phyloP scores from a whole-genome alignment of 2,888 invertebrate species.

The Trissonchulus sp. region DNA sequence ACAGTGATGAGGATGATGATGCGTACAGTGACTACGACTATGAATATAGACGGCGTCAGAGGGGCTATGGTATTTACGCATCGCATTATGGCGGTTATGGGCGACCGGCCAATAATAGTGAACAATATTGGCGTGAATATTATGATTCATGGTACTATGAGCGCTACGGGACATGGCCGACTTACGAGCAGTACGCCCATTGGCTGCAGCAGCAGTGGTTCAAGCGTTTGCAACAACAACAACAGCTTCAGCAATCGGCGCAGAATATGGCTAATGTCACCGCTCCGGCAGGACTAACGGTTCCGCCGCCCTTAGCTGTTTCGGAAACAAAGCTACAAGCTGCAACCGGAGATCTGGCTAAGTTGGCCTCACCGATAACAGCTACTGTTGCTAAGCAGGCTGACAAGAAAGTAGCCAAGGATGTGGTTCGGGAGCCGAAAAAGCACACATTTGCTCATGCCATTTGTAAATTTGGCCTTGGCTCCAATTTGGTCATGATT shows the following conservation, averaged over 20 bases:
- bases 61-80: not conserved
- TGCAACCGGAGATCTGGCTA: not conserved
- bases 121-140: conserved; percentile 17
- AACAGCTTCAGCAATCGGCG: not conserved
- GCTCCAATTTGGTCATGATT: not conserved
- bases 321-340: not conserved
- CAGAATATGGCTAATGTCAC: not conserved
- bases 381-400: too few species aligned
- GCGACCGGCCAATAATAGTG: not conserved
- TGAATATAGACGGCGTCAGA: not conserved
- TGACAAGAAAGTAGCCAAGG: too few species aligned
- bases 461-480: not conserved
- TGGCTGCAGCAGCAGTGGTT: conserved; percentile 22
- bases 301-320: too few species aligned
- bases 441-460: conserved; percentile 16
- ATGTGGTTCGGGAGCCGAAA: not conserved
- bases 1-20: conserved; percentile 15
- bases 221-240: not conserved
- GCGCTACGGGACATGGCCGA: not conserved
- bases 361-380: not conserved
- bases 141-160: conserved; percentile 7
- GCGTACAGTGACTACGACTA: not conserved
- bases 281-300: not conserved
- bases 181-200: conserved; percentile 23
- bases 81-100: not conserved